Evolutionary conservation across 2,888 invertebrate species (phyloP).

Genomic region (Orthosia gothica): DNA sequence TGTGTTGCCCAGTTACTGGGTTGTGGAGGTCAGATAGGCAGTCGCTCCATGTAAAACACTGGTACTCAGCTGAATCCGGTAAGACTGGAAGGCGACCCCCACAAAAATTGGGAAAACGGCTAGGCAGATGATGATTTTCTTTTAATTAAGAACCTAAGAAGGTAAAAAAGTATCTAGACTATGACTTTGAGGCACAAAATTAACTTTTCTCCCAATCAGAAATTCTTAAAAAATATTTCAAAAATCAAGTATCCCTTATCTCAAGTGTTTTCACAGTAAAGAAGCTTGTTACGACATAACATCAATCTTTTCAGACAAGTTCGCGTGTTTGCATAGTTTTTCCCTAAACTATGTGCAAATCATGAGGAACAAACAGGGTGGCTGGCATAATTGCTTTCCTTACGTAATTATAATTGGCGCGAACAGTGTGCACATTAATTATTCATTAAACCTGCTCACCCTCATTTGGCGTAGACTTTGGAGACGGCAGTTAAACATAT

Average conservation of each 20-base stretch:
- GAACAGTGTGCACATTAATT: slow-evolving; percentile 88
- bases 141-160: not conserved
- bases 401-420: slow-evolving; percentile 89
- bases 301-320: slow-evolving; percentile 38
- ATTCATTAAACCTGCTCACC: slow-evolving; percentile 86
- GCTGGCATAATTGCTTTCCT: slow-evolving; percentile 85
- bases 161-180: too few species aligned
- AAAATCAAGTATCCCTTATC: not conserved
- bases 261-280: not conserved
- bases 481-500: slow-evolving; percentile 85
- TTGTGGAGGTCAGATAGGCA: too few species aligned
- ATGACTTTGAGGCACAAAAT: not conserved
- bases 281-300: slow-evolving; percentile 12
- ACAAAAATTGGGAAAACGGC: too few species aligned
- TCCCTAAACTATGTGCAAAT: slow-evolving; percentile 69
- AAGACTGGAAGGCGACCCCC: too few species aligned
- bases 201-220: not conserved
- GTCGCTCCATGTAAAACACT: too few species aligned
- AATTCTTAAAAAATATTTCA: not conserved
- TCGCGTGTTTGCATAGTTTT: slow-evolving; percentile 67
- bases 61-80: too few species aligned
- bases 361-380: slow-evolving; percentile 64
- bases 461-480: slow-evolving; percentile 87
- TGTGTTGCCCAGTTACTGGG: too few species aligned
- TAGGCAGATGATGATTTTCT: too few species aligned